These are phyloP conservation scores for Willowsia nigromaculata DNA, from an alignment of 2,888 invertebrate genomes.

Conservation along the genomic window DNA sequence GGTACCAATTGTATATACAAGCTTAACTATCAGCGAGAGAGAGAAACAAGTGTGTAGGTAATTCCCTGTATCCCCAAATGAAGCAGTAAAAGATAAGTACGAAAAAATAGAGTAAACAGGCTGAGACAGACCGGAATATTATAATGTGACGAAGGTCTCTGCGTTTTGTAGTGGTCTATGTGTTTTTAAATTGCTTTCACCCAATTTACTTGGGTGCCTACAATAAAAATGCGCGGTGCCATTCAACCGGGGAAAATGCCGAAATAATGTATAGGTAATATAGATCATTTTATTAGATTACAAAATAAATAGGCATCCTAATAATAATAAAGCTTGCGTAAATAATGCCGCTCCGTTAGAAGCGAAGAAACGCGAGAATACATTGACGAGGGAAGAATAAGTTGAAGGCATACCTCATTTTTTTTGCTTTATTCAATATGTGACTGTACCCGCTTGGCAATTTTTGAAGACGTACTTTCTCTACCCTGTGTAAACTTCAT, in stretches of 20 bases:
- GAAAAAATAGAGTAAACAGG: background rate
- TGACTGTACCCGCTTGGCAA: too few relatives aligned
- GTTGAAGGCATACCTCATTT: background rate
- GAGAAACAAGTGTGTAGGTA: slow-evolving; percentile 1
- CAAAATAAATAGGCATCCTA: slow-evolving; percentile 5
- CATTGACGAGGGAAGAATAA: background rate
- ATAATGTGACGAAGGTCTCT: background rate
- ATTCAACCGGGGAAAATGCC: background rate
- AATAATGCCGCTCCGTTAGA: background rate
- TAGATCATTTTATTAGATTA: slow-evolving; percentile 16
- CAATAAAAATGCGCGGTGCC: background rate
- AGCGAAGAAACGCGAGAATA: background rate
- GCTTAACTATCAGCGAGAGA: background rate
- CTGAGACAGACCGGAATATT: background rate
- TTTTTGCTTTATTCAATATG: too few relatives aligned
- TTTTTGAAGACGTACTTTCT: too few relatives aligned
- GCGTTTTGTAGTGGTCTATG: background rate
- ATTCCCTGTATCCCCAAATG: slow-evolving; percentile 65
- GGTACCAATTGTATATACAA: background rate
- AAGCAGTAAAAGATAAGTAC: slow-evolving; percentile 4
- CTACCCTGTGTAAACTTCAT: too few relatives aligned
- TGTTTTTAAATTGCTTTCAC: slow-evolving; percentile 41
- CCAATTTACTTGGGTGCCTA: background rate
- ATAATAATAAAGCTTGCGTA: slow-evolving; percentile 9
- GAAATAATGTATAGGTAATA: background rate